Conservation (phyloP, 1,140 invertebrate genomes). For the Potamilus streckersoni region DNA sequence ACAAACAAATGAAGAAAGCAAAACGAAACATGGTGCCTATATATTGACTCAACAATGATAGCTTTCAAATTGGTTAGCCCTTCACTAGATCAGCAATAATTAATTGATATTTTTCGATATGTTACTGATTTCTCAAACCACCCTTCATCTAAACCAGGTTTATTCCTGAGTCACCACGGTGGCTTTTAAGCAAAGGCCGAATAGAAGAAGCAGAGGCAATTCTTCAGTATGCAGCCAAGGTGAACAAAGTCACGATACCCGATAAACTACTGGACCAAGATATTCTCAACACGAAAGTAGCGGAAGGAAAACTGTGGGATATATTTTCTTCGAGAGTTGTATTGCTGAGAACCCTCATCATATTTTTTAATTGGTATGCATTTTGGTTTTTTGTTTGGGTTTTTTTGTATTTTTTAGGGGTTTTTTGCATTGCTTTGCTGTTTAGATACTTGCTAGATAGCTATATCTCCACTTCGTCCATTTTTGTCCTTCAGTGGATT, state of each 20-base stretch:
- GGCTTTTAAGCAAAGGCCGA: conserved; percentile 50
- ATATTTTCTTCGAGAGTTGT: conserved; percentile 26
- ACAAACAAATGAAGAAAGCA: too few relatives aligned
- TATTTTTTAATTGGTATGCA: conserved; percentile 43
- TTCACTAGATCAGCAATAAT: background rate
- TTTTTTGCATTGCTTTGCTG: too few relatives aligned
- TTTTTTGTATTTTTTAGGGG: too few relatives aligned
- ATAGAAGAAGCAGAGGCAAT: conserved; percentile 50
- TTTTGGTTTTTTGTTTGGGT: too few relatives aligned
- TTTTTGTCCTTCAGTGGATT: too few relatives aligned
- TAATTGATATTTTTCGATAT: background rate
- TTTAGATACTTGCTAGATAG: too few relatives aligned
- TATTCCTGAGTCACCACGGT: conserved; percentile 58
- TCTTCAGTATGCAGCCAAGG: conserved; percentile 41
- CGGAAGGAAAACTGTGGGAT: conserved; percentile 28
- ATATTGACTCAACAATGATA: too few relatives aligned
- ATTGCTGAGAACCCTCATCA: conserved; percentile 32
- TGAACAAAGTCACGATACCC: conserved; percentile 43
- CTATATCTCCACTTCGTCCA: too few relatives aligned
- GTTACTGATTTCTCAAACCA: background rate
- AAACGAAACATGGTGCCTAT: background rate
- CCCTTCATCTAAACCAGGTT: conserved; percentile 31
- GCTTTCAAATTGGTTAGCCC: background rate
- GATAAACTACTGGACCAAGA: conserved; percentile 32
- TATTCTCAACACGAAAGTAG: conserved; percentile 7